A percentile compares a stretch with the other conserved stretches of the same genome.
These are phyloP conservation scores for Channa maculata DNA, from an alignment of 2,113 vertebrate species.

Conservation along the genomic window DNA sequence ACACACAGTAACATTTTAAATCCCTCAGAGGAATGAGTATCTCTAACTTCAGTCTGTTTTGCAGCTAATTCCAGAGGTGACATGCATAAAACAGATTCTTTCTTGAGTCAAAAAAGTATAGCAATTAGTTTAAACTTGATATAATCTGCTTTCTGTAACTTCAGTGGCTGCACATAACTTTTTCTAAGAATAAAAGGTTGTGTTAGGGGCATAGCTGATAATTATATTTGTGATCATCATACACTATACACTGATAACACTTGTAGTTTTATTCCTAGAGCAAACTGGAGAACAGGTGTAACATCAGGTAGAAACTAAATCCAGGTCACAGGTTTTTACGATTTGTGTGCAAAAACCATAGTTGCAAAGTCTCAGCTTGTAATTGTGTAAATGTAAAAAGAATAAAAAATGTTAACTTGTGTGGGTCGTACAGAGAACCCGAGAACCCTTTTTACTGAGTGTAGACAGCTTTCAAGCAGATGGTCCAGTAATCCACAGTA, in stretches of 20 bases:
- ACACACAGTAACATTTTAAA: neutral
- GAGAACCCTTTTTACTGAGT: constrained; percentile 29
- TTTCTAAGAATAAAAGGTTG: too few species aligned
- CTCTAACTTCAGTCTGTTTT: neutral
- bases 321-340: constrained; percentile 27
- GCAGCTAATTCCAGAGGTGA: neutral
- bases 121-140: too few species aligned
- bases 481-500: constrained; percentile 60
- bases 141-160: too few species aligned
- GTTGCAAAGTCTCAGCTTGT: constrained; percentile 1
- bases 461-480: constrained; percentile 45
- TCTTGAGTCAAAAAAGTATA: neutral
- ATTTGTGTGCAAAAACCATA: neutral
- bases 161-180: too few species aligned
- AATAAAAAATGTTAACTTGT: constrained; percentile 11
- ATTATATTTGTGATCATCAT: constrained; percentile 38
- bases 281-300: constrained; percentile 53
- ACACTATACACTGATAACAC: constrained; percentile 9
- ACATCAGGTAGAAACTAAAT: constrained; percentile 42
- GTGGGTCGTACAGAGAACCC: constrained; percentile 12
- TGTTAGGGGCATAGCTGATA: constrained; percentile 23
- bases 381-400: neutral
- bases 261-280: constrained; percentile 37
- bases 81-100: neutral
- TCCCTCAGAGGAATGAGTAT: neutral